These are phyloP conservation scores for Hipparchia semele DNA, from an alignment of 2,888 invertebrate species.

Conservation along the genomic window DNA sequence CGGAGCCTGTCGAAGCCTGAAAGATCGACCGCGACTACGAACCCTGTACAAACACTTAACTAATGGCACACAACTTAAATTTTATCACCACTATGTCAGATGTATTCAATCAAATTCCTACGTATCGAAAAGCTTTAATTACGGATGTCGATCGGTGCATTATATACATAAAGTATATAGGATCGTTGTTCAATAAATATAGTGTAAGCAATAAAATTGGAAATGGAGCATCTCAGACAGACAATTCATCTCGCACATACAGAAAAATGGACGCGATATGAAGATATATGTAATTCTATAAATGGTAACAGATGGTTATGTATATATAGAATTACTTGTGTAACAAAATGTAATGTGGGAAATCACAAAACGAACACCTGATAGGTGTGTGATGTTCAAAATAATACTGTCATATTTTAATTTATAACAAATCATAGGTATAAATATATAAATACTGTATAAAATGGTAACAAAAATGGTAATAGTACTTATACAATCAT, in stretches of 20 bases:
- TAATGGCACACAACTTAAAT: slow-evolving; percentile 57
- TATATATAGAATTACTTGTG: not conserved
- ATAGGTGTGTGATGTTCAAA: slow-evolving; percentile 11
- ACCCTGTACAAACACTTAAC: slow-evolving; percentile 50
- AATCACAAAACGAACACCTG: slow-evolving; percentile 2
- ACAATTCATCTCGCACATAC: not conserved
- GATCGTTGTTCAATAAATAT: not conserved
- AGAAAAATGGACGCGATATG: not conserved
- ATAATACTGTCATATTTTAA: slow-evolving; percentile 24
- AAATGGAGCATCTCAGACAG: not conserved
- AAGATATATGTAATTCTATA: not conserved
- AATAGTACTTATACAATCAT: slow-evolving; percentile 18
- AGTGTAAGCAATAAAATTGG: not conserved
- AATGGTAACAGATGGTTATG: slow-evolving; percentile 19
- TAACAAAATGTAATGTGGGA: not conserved
- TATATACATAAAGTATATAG: not conserved
- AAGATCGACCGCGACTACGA: slow-evolving; percentile 33
- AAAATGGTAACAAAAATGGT: slow-evolving; percentile 48
- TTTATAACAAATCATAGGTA: slow-evolving; percentile 14
- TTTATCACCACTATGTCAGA: slow-evolving; percentile 40
- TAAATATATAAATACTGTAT: slow-evolving; percentile 47
- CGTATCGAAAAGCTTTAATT: not conserved
- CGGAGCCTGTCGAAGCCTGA: slow-evolving; percentile 17
- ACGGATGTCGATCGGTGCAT: not conserved
- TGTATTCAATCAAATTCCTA: slow-evolving; percentile 10